Evolutionary conservation across 2,113 vertebrate genomes (phyloP), one percentile per base, ranked within the genome.

Genomic region (Corythornis vintsioides): DNA sequence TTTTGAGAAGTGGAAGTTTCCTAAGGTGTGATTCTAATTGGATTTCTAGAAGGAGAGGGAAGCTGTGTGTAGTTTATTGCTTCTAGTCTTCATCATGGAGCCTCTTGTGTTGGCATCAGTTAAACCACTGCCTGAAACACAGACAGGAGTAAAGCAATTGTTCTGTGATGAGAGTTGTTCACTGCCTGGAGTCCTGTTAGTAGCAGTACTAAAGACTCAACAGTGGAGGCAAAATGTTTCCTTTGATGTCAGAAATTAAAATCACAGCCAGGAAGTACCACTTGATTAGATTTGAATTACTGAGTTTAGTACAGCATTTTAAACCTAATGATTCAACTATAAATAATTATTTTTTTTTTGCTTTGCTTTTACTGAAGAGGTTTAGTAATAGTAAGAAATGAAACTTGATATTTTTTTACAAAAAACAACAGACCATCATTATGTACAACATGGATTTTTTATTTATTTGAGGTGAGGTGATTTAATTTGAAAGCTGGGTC

Each of bases 401-500:
- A 63, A 92, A 71, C 31, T 35, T 72, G 25, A 3, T 5, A 42
- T 73, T 16, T 75, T 66, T 13, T n/a, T 10, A 38, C 7, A 10
- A 10, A 31, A 61, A 21, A n/a, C 6, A 65, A 42, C 7, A 84
- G 59, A 69, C 33, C 3, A 5, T 3, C 15, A 26, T 29, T 69
- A 52, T 28, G 48, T 43, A 67, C 52, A 50, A 7, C 11, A 6
- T 50, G 11, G 13, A 48, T 52, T 47, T 20, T 69, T 35, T 22
- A 76, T 60, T 47, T 12, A 33, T 21, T 61, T 86, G 38, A 91
- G 48, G 48, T 70, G 73, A 90, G 14, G 48, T 19, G 47, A 53
- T 77, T 80, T 16, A 86, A 29, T 80, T 83, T 19, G 13, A 86
- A 91, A 91, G 72, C 67, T 93, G 76, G 56, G 45, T 91, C 84